Base-by-base conservation (phyloP, 2,113 vertebrate genomes). In the Prionailurus viverrinus region DNA sequence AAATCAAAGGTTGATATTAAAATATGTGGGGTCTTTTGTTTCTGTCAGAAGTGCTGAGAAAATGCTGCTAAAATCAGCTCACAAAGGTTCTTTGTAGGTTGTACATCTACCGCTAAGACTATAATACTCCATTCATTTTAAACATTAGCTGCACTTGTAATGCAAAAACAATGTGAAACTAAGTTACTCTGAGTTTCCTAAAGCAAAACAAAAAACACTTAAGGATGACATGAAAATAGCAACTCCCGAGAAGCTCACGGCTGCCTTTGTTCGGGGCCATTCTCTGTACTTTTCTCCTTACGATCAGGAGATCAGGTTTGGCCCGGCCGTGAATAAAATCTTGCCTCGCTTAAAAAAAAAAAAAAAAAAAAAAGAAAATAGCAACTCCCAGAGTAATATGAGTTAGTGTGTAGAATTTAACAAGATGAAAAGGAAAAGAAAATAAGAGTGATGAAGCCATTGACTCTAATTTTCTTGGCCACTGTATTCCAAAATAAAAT, bases 71-170 rank as follows among this genome's bases (percentile, higher is more conserved):
- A 95, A 92, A 80, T 73, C 79, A 63, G 78, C 74, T 84, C 69
- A 98, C 97, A 99, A 97, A 97, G 33, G 65, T 82, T 95, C 98
- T 98, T 98, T 99, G 98, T 98, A 4, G 63, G 85, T 97, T 95
- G 92, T 94, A 97, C 58, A 95, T 98, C 94, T 63, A 97, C 94
- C 92, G 74, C 96, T 78, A 90, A 87, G 82, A 91, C 48, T 91
- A 98, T 96, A 99, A 98, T 91, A 92, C 91, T 41, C 94, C 76
- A 98, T 45, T 98, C 98, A 98, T 97, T 89, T 73, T 19, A 97
- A 97, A 97, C 95, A 97, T 96, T 84, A 95, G 97, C 74, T 79
- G 93, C 58, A 92, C 33, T 97, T 98, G 89, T 94, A 95, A 96
- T 41, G n/a, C 63, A 85, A 89, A 94, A 98, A 89, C 97, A 98